These are phyloP conservation scores for Actinernus sp. DNA, from an alignment of 92 coral and sea anemone genomes.

Conservation along the genomic window DNA sequence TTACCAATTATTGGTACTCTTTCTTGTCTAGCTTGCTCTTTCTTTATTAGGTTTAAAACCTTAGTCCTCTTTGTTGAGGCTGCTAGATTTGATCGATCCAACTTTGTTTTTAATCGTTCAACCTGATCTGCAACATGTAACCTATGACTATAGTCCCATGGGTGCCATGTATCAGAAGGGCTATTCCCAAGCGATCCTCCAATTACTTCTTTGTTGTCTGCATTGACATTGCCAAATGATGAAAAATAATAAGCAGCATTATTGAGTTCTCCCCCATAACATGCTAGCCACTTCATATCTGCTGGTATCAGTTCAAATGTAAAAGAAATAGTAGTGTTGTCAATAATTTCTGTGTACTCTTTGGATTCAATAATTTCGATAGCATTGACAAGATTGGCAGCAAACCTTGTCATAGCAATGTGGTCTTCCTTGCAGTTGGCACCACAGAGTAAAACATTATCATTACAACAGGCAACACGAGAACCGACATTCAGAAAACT, in stretches of 20 bases:
- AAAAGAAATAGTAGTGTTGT: constrained; percentile 6
- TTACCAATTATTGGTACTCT: constrained; percentile 36
- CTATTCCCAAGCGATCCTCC: constrained; percentile 50
- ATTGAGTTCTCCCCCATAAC: constrained; percentile 41
- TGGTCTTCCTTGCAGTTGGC: constrained; percentile 18
- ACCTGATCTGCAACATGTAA: constrained; percentile 43
- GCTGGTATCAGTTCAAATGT: constrained; percentile 49
- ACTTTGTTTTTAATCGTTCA: constrained; percentile 1
- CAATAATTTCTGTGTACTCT: not conserved
- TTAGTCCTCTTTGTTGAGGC: constrained; percentile 58
- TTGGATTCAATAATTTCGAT: constrained; percentile 2
- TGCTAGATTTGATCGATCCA: constrained; percentile 6
- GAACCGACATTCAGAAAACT: not conserved
- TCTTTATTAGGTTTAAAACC: constrained; percentile 30
- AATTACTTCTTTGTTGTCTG: constrained; percentile 8
- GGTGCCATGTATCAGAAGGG: constrained; percentile 58
- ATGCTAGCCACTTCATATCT: constrained; percentile 59
- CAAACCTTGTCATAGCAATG: not conserved
- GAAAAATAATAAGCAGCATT: constrained; percentile 60
- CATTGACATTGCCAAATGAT: constrained; percentile 44
- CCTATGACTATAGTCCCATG: constrained; percentile 57
- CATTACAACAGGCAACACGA: constrained; percentile 2
- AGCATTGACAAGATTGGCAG: not conserved
- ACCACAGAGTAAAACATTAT: constrained; percentile 17
- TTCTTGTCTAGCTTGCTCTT: constrained; percentile 36